Evolutionary conservation across 2,888 invertebrate species (phyloP), one percentile per base, ranked within the genome.

Genomic region (Cephus rjabovi): DNA sequence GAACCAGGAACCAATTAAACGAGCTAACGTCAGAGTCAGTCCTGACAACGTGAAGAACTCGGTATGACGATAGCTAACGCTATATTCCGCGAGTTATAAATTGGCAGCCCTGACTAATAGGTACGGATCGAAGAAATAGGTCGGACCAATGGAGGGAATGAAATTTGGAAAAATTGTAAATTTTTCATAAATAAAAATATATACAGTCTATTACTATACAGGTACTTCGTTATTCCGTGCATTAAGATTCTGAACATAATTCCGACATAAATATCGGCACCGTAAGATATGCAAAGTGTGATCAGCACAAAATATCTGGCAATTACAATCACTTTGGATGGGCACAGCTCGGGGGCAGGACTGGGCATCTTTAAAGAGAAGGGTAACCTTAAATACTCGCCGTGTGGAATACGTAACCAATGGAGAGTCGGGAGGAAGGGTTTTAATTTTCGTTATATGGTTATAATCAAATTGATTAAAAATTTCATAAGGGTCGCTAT

Each of bases 191-290:
- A 23, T 56, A 15, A 23, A 56, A 23, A 56, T 23, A 56, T 0
- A 56, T 1, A 23, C 23, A 2, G 9, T 23, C 56, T 23, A 23
- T 56, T 56, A 2, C 23, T 56, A 2, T 56, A 56, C 1, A 6
- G 0, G 9, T 23, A 9, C 6, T 23, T 23, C 23, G 15, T 9
- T 23, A 56, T 56, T 23, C 2, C 1, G 69, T 74, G 75, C 82
- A 86, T 87, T 85, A 87, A 86, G 83, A 84, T 86, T 87, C 83
- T 85, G 74, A 78, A 82, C 82, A 83, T 86, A 85, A 87, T 85
- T 84, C 79, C 81, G 82, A 79, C 85, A 86, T 88, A 85, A 87
- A 86, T 86, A 87, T 87, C 84, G 81, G 74, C 80, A 76, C 56
- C 79, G 79, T 82, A 81, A 85, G 83, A 83, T 85, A 86, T 84